Evolutionary conservation across 2,888 invertebrate genomes (phyloP).

Genomic region (Napeogenes inachia): DNA sequence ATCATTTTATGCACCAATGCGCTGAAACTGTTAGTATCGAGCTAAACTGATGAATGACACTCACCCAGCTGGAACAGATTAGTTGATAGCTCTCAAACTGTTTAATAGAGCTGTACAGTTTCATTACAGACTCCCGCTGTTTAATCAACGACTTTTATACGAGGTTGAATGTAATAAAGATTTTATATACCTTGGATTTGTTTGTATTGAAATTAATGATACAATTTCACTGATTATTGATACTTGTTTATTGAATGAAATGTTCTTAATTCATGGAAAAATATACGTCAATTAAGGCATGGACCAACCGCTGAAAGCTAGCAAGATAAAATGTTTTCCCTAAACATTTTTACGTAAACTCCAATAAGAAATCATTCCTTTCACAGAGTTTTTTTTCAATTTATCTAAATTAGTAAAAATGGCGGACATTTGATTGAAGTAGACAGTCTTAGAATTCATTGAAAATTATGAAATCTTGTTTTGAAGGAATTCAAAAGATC

Average conservation of each 20-base stretch:
- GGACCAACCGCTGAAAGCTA: slow-evolving; percentile 1
- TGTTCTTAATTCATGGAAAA: not conserved
- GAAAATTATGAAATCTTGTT: slow-evolving; percentile 16
- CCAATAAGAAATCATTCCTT: slow-evolving; percentile 11
- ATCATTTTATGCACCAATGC: slow-evolving; percentile 17
- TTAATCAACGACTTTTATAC: not conserved
- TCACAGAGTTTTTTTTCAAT: slow-evolving; percentile 22
- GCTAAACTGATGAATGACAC: slow-evolving; percentile 18
- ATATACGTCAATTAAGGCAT: slow-evolving; percentile 8
- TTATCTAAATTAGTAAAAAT: slow-evolving; percentile 26
- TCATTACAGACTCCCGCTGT: slow-evolving; percentile 2
- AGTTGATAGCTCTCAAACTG: slow-evolving; percentile 16
- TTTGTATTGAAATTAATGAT: not conserved
- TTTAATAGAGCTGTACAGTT: slow-evolving; percentile 19
- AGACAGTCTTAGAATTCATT: slow-evolving; percentile 16
- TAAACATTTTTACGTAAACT: slow-evolving; percentile 8
- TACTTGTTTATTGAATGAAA: not conserved
- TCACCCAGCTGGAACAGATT: slow-evolving; percentile 19
- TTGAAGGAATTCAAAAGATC: slow-evolving; percentile 1
- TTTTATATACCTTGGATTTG: not conserved
- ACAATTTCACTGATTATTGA: not conserved
- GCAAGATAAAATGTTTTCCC: slow-evolving; percentile 5
- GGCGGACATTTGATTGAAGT: slow-evolving; percentile 26
- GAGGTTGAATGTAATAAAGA: not conserved
- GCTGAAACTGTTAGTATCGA: slow-evolving; percentile 10